phyloP scores from a whole-genome alignment of 2,888 invertebrate genomes.

The Schizaphis graminum region DNA sequence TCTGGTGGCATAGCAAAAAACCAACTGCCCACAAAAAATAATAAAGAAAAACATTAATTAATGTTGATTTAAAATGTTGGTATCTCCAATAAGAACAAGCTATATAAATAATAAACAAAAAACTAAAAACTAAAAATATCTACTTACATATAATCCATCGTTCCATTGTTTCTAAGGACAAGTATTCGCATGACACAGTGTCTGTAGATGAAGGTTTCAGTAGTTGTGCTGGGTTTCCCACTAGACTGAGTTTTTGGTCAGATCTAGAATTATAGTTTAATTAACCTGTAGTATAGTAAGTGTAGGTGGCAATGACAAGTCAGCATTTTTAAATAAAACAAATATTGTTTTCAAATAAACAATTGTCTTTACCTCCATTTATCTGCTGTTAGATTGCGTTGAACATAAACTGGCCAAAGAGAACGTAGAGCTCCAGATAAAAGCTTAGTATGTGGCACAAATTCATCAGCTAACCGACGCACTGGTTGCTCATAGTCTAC shows the following conservation, averaged over 20 bases:
- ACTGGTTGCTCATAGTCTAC: constrained; percentile 97
- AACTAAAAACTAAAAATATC: background rate
- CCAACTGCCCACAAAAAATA: constrained; percentile 77
- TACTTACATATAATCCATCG: constrained; percentile 90
- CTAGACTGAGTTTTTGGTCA: constrained; percentile 91
- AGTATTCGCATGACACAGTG: constrained; percentile 96
- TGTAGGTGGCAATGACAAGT: background rate
- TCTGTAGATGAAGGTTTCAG: constrained; percentile 95
- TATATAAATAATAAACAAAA: background rate
- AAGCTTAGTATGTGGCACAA: constrained; percentile 92
- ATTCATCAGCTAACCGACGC: constrained; percentile 96
- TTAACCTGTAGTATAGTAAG: background rate
- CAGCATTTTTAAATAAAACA: background rate
- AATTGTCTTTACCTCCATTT: constrained; percentile 79
- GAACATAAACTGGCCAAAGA: constrained; percentile 87
- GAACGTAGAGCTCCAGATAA: constrained; percentile 90
- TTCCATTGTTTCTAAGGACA: constrained; percentile 95
- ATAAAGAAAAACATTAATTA: background rate
- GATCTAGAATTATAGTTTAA: constrained; percentile 72
- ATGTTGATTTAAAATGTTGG: background rate
- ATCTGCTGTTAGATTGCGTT: constrained; percentile 92
- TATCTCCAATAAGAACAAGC: background rate
- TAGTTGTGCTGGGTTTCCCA: constrained; percentile 94
- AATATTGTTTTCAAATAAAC: background rate
- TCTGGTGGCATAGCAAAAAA: constrained; percentile 89